Evolutionary conservation across 2,797 vertebrate genomes (phyloP).

Genomic region (Oreochromis mossambicus): DNA sequence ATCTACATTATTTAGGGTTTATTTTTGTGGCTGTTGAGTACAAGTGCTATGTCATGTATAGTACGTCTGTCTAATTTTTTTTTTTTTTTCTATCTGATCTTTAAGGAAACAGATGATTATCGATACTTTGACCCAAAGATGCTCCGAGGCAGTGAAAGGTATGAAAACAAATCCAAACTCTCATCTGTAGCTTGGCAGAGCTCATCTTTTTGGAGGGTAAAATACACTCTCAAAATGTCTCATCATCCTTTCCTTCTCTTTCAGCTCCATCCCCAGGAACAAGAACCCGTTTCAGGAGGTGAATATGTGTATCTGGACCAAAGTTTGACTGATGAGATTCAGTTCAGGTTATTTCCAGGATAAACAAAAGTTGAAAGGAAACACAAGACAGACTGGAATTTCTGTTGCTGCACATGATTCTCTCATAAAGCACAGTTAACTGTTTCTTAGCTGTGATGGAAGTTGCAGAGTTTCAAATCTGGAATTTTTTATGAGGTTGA

Average conservation of each 20-base stretch:
- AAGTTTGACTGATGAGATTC: not conserved
- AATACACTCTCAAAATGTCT: not conserved
- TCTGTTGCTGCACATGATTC: not conserved
- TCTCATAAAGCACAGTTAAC: not conserved
- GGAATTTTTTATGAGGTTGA: not conserved
- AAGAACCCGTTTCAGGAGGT: conserved; percentile 99
- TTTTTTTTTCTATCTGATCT: not conserved
- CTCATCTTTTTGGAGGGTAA: not conserved
- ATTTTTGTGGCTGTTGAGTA: not conserved
- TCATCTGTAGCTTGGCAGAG: not conserved
- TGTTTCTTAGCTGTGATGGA: not conserved
- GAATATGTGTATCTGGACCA: not conserved
- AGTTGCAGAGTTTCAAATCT: not conserved
- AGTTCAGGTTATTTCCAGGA: not conserved
- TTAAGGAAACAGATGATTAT: conserved; percentile 96
- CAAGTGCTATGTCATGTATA: not conserved
- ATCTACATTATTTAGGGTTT: not conserved
- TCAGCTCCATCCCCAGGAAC: conserved; percentile 94
- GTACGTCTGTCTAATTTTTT: not conserved
- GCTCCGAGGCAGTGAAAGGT: conserved; percentile 96
- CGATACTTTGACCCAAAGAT: conserved; percentile 99
- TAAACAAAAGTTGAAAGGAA: not conserved
- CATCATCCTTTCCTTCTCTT: conserved; percentile 31
- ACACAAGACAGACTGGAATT: not conserved
- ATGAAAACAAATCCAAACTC: not conserved